Percentiles rank a stretch among this genome's conserved stretches.
Conservation (phyloP, 2,888 invertebrate species). For the Pterostichus niger region DNA sequence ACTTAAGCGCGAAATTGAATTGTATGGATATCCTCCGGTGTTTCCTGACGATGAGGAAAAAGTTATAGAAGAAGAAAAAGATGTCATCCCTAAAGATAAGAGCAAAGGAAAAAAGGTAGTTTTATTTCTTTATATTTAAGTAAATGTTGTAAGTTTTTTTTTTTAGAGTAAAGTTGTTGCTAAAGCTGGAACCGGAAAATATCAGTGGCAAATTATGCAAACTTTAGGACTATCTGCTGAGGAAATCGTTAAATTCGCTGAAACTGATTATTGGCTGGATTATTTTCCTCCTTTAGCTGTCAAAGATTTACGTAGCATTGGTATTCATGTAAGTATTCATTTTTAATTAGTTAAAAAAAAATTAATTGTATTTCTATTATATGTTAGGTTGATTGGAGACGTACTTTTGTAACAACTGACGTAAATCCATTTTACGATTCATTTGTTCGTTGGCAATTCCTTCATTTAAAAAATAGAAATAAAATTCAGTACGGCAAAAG, state of each 20-base stretch:
- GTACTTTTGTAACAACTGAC: conserved; percentile 99
- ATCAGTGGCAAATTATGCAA: conserved; percentile 99
- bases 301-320: conserved; percentile 92
- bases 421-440: conserved; percentile 98
- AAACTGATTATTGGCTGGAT: conserved; percentile 95
- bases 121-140: not conserved
- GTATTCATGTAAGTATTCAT: conserved; percentile 87
- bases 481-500: conserved; percentile 98
- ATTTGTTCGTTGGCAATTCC: conserved; percentile 98
- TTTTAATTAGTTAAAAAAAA: conserved; percentile 31
- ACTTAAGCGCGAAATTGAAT: conserved; percentile 93
- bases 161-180: conserved; percentile 94
- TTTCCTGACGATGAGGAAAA: conserved; percentile 85
- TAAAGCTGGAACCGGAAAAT: conserved; percentile 93
- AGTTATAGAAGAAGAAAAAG: conserved; percentile 78
- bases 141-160: conserved; percentile 54
- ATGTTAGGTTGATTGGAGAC: conserved; percentile 95
- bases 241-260: conserved; percentile 95
- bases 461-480: conserved; percentile 89
- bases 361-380: conserved; percentile 54
- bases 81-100: conserved; percentile 88
- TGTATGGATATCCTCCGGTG: conserved; percentile 94
- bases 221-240: conserved; percentile 92
- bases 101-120: conserved; percentile 92
- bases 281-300: conserved; percentile 97